phyloP scores from a whole-genome alignment of 2,113 vertebrate genomes.

The Fukomys damarensis region DNA sequence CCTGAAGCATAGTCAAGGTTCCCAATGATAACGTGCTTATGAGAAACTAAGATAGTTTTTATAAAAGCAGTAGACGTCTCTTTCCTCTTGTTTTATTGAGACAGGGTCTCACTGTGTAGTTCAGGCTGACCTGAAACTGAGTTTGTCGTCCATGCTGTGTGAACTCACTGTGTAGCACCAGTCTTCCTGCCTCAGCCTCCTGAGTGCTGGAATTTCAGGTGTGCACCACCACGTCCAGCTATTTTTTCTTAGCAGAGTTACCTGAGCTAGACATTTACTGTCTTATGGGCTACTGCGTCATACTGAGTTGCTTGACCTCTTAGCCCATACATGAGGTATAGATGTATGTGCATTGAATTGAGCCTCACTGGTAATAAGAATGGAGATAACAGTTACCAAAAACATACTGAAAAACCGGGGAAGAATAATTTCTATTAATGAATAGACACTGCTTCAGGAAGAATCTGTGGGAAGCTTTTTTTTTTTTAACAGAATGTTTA shows the following conservation, averaged over 20 bases:
- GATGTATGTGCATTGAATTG: background rate
- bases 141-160: background rate
- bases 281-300: background rate
- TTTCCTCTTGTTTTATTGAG: background rate
- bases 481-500: background rate
- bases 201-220: background rate
- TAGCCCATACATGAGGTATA: background rate
- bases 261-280: background rate
- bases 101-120: background rate
- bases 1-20: background rate
- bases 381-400: conserved; percentile 4
- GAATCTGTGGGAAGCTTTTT: background rate
- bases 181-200: background rate
- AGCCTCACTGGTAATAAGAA: background rate
- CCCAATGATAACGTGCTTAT: background rate
- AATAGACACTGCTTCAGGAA: background rate
- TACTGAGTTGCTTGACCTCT: conserved; percentile 12
- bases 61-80: background rate
- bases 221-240: background rate
- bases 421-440: background rate
- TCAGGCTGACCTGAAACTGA: background rate
- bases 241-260: conserved; percentile 7
- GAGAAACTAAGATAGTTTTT: background rate
- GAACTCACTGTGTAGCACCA: background rate
- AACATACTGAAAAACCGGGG: conserved; percentile 1